Conservation (phyloP, 2,888 invertebrate species). For the Buathra laborator region DNA sequence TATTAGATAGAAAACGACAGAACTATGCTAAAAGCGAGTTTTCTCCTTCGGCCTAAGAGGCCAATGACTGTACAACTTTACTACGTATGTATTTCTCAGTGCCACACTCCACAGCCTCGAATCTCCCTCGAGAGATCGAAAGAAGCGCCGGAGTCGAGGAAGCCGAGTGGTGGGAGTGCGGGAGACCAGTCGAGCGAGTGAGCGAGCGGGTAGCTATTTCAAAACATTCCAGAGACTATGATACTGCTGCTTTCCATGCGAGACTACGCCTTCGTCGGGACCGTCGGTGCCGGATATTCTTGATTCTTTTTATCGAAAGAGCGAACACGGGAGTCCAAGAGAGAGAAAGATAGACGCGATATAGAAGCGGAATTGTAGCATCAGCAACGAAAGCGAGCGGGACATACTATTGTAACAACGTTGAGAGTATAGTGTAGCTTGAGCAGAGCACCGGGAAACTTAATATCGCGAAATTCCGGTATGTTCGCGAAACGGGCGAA, state of each 20-base stretch:
- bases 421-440: background rate
- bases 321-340: conserved; percentile 22
- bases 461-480: conserved; percentile 60
- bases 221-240: conserved; percentile 81
- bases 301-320: conserved; percentile 70
- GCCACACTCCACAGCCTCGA: conserved; percentile 16
- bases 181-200: conserved; percentile 37
- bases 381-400: conserved; percentile 21
- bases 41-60: background rate
- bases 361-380: conserved; percentile 11
- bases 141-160: conserved; percentile 32
- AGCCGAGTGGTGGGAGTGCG: conserved; percentile 55
- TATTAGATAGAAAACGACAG: background rate
- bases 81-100: background rate
- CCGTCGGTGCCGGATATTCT: conserved; percentile 66
- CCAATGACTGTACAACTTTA: conserved; percentile 3
- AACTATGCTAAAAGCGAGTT: background rate
- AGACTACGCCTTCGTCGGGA: conserved; percentile 62
- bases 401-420: conserved; percentile 36
- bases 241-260: conserved; percentile 81
- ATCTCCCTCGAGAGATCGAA: conserved; percentile 55
- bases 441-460: conserved; percentile 50
- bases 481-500: conserved; percentile 35
- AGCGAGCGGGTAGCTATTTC: conserved; percentile 78
- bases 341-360: conserved; percentile 7